Percentiles rank a stretch among this genome's conserved stretches.
Conservation (phyloP, 2,888 invertebrate species). For the Ceriagrion tenellum region DNA sequence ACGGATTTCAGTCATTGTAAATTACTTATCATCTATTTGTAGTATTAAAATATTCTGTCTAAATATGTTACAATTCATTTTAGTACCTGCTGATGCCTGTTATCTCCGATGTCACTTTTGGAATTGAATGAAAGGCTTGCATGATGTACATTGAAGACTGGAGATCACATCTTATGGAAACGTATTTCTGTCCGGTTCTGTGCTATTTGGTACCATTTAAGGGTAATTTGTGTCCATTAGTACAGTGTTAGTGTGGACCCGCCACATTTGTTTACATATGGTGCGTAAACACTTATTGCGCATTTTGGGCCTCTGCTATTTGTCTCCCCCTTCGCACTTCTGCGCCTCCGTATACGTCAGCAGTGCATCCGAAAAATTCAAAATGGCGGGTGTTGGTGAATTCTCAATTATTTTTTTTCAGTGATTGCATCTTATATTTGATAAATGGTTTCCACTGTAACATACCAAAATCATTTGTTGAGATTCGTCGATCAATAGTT, state of each 20-base stretch:
- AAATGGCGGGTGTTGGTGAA: constrained; percentile 1
- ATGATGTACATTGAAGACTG: too few relatives aligned
- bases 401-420: neutral
- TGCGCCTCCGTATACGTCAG: constrained; percentile 36
- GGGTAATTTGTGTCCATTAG: neutral
- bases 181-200: neutral
- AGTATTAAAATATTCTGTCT: constrained; percentile 67
- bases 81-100: constrained; percentile 20
- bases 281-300: neutral
- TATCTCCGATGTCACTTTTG: neutral
- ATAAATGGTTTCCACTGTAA: too few relatives aligned
- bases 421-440: too few relatives aligned
- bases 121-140: too few relatives aligned
- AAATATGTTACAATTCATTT: constrained; percentile 58
- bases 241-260: neutral
- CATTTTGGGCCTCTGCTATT: neutral
- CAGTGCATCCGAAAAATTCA: neutral
- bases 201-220: too few relatives aligned
- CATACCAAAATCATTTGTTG: too few relatives aligned
- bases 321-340: neutral
- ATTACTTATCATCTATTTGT: constrained; percentile 60
- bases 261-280: neutral
- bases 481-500: too few relatives aligned
- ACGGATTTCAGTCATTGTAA: constrained; percentile 57
- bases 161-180: neutral